Conservation (phyloP, 2,888 invertebrate species). For the Hirtodrosophila cameraria region DNA sequence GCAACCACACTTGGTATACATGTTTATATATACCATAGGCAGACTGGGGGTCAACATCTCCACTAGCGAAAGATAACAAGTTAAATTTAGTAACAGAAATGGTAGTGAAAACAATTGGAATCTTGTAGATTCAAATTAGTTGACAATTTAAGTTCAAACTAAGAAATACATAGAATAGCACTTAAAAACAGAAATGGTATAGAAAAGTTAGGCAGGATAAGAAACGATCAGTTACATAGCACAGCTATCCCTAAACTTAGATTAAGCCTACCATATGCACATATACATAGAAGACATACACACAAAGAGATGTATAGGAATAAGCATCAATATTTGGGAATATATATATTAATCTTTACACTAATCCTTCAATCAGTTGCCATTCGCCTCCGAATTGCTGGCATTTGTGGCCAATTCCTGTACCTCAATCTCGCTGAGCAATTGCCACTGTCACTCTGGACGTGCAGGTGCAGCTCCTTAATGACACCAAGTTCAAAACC, state of each 20-base stretch:
- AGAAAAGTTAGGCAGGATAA: conserved; percentile 7
- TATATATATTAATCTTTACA: conserved; percentile 17
- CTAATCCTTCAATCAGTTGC: conserved; percentile 67
- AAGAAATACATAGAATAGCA: conserved; percentile 23
- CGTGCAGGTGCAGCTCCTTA: conserved; percentile 89
- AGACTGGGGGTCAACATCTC: too few relatives aligned
- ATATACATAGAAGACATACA: conserved; percentile 35
- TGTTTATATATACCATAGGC: too few relatives aligned
- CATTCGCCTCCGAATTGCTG: conserved; percentile 55
- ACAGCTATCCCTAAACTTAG: conserved; percentile 20
- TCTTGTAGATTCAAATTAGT: conserved; percentile 34
- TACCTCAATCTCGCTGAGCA: conserved; percentile 89
- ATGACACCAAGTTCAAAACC: conserved; percentile 89
- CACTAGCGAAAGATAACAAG: too few relatives aligned
- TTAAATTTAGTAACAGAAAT: conserved; percentile 41
- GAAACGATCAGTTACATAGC: conserved; percentile 33
- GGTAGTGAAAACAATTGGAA: conserved; percentile 40
- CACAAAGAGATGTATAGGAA: conserved; percentile 12
- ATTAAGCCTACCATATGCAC: conserved; percentile 47
- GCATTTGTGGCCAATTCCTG: conserved; percentile 85
- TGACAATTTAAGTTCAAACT: conserved; percentile 37
- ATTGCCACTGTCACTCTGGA: conserved; percentile 91
- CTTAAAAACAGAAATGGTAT: conserved; percentile 6
- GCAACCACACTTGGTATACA: too few relatives aligned
- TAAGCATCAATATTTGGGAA: conserved; percentile 19